These are phyloP conservation scores for Spinus pinus DNA, from an alignment of 2,797 vertebrate species.

Conservation along the genomic window DNA sequence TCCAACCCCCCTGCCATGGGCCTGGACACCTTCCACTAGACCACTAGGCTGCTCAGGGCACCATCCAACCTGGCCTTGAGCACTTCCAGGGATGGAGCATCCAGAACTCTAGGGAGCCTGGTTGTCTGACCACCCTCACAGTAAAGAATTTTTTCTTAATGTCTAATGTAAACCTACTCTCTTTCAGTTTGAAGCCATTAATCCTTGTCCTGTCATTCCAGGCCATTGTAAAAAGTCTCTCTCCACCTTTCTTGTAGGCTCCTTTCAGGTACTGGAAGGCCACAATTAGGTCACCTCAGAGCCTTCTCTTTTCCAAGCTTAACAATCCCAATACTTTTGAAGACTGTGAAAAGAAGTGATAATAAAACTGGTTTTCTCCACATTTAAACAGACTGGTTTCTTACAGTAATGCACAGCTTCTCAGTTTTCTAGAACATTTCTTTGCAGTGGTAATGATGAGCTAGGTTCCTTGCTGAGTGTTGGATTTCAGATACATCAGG, in stretches of 20 bases:
- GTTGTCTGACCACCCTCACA: background rate
- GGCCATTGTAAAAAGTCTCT: background rate
- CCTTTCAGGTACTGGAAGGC: background rate
- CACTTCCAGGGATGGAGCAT: background rate
- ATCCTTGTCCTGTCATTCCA: background rate
- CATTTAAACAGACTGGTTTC: background rate
- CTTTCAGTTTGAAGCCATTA: background rate
- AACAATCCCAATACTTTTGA: background rate
- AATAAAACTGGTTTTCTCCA: background rate
- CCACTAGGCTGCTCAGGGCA: background rate
- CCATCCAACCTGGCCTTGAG: background rate
- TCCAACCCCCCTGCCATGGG: background rate
- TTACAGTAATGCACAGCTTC: background rate
- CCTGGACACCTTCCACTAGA: background rate
- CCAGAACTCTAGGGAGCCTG: background rate
- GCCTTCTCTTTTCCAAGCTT: background rate
- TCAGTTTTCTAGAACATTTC: background rate
- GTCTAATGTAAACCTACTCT: background rate
- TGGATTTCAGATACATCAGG: background rate
- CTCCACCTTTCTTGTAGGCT: background rate
- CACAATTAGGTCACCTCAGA: background rate
- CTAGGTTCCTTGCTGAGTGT: background rate
- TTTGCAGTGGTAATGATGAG: background rate
- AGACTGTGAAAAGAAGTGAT: background rate
- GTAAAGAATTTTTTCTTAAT: background rate